A percentile compares a stretch with the other conserved stretches of the same genome.
These are phyloP conservation scores for Rhinogobius similis DNA, from an alignment of 2,113 vertebrate species.

Conservation along the genomic window DNA sequence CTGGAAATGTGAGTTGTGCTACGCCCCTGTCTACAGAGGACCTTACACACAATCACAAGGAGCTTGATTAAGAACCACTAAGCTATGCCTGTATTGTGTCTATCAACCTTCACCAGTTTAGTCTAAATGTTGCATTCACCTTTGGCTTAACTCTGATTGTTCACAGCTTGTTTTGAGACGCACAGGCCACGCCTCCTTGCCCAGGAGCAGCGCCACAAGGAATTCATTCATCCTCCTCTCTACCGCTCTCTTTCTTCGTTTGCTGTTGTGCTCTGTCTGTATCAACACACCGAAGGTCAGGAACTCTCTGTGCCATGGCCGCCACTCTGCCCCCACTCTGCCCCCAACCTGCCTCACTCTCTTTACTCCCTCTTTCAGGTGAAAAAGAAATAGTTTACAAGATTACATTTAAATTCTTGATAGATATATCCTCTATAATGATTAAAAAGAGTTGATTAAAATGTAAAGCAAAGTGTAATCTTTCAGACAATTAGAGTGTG, in stretches of 20 bases:
- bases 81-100: background rate
- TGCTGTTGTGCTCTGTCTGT: conserved; percentile 5
- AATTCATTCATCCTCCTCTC: conserved; percentile 41
- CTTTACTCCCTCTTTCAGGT: background rate
- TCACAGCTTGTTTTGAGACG: conserved; percentile 52
- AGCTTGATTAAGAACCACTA: too few relatives aligned
- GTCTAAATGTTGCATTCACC: conserved; percentile 40
- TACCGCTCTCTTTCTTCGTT: background rate
- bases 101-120: background rate
- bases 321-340: conserved; percentile 33
- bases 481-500: too few relatives aligned
- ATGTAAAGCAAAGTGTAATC: too few relatives aligned
- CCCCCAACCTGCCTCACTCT: conserved; percentile 8
- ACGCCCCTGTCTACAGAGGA: too few relatives aligned
- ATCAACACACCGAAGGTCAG: conserved; percentile 40
- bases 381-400: background rate
- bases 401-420: background rate
- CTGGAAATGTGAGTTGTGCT: too few relatives aligned
- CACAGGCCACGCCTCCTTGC: conserved; percentile 9
- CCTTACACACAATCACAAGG: too few relatives aligned
- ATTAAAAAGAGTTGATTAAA: too few relatives aligned
- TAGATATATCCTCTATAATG: background rate
- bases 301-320: conserved; percentile 20
- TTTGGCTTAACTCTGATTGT: conserved; percentile 34
- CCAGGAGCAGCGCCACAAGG: conserved; percentile 35